phyloP scores from a whole-genome alignment of 1,140 invertebrate species.

The Cardiocondyla obscurior region DNA sequence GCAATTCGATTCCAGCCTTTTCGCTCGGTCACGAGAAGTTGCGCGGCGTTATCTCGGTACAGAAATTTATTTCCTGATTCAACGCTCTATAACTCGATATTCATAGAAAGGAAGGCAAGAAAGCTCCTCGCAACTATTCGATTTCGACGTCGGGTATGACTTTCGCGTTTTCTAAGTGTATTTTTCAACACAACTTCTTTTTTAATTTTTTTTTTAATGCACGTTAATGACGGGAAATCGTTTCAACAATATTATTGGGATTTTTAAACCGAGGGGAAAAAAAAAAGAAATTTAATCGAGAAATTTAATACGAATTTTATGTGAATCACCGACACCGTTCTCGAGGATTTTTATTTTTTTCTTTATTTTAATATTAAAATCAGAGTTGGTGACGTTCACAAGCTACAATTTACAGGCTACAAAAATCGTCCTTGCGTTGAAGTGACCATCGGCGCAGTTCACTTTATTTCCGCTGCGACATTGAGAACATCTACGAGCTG shows the following conservation, averaged over 20 bases:
- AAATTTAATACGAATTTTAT: neutral
- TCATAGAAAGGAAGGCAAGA: neutral
- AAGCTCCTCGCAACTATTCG: neutral
- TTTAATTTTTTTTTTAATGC: too few species aligned
- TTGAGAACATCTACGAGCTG: slow-evolving; percentile 24
- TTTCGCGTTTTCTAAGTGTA: neutral
- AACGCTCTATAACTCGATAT: neutral
- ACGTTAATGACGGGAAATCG: neutral
- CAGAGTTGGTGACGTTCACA: neutral
- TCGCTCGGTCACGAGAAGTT: slow-evolving; percentile 1
- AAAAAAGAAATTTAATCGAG: neutral
- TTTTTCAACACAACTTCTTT: too few species aligned
- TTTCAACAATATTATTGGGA: neutral
- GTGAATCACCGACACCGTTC: neutral
- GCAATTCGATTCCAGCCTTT: neutral
- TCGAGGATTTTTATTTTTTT: slow-evolving; percentile 4
- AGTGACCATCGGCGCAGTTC: neutral
- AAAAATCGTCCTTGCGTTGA: neutral
- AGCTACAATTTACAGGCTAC: slow-evolving; percentile 11
- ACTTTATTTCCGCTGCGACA: slow-evolving; percentile 17
- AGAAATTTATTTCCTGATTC: slow-evolving; percentile 14
- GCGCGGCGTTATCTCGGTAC: neutral
- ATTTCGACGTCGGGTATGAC: neutral
- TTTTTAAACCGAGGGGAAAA: neutral
- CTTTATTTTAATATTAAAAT: neutral